Base-by-base conservation (phyloP, 2,888 invertebrate species). In the Nebria brevicollis region DNA sequence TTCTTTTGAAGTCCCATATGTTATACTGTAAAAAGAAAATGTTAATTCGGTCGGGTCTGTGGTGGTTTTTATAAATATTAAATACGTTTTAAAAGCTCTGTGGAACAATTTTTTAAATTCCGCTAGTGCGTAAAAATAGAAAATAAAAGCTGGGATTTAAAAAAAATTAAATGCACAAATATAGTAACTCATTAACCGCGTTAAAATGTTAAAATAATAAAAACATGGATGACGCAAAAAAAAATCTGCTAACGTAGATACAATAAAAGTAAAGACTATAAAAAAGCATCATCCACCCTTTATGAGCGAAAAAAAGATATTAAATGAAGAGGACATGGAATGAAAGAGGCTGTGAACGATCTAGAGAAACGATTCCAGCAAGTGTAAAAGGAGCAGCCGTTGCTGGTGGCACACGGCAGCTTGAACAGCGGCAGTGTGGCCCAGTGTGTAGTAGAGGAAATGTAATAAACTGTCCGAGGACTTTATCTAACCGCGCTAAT, bases 401-500 rank as follows among this genome's bases (percentile, higher is more conserved):
- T 2, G 54, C 54, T 7, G 4, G 7, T 54, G 54, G 54, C 7
- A 54, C 54, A 54, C 54, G 54, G 54, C 13, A 54, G 54, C 11
- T 54, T 54, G 54, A 54, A 13, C 54, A 54, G 54, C 8, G 54
- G 7, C 54, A 54, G 54, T 54, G 54, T 54, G 54, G 54, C 7
- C 54, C 54, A 54, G 11, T 54, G 54, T 54, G 54, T 54, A 34
- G 54, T 54, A 54, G 13, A 54, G 54, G 54, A 74, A 76, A 76
- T 76, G 66, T 66, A 76, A 76, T 76, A 76, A 66, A 76, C 41
- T 66, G 66, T 34, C 66, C 34, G 42, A 43, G 41, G 73, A 66
- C 77, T 77, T 77, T 77, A 77, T 77, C 77, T 68, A 43, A 43
- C 77, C 65, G 65, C 73, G 43, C 72, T 80, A 80, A 80, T 80